Evolutionary conservation across 2,797 vertebrate genomes (phyloP), one percentile per base, ranked within the genome.

Genomic region (Esox masquinongy): DNA sequence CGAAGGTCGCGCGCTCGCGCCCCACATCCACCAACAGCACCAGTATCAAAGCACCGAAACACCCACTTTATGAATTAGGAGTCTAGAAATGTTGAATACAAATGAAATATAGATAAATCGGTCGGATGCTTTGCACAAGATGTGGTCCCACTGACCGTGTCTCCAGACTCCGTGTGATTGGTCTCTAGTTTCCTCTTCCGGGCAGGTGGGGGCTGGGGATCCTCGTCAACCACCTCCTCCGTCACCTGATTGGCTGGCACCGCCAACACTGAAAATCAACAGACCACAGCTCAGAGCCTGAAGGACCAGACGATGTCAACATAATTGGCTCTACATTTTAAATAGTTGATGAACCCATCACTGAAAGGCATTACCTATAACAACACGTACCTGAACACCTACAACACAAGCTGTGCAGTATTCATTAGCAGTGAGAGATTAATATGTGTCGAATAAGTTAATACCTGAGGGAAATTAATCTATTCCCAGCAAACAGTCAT

Each of bases 221-320:
- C 93, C 73, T 93, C 94, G 0, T 87, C 83, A 56, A 95, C 79
- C 50, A 94, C 86, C 79, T 97, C 96, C 82, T 96, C 96, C 7
- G 94, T 92, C 73, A 95, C 92, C 1, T 95, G 94, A 85, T 94
- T 95, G 74, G 95, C 93, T 26, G 95, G 95, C 47, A 97, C 92
- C 6, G 95, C 94, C 63, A 97, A 82, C 92, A 95, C 97, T 98
- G 81, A 36, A 53, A 50, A 43, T 22, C 3, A 64, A 31, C 39
- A 43, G 0, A 17, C 24, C 47, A 11, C 68, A n/a, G 78, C 66
- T 43, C 51, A 73, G n/a, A 68, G n/a, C 49, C 22, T 22, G 22
- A 6, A 73, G 34, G 31, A 17, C n/a, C 53, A 59, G n/a, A 22
- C 8, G 22, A 19, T 22, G n/a, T 24, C 2, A 17, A 59, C 43